Evolutionary conservation across 2,797 vertebrate species (phyloP), one percentile per base, ranked within the genome.

Genomic region (Gymnoscopelus microlampas): DNA sequence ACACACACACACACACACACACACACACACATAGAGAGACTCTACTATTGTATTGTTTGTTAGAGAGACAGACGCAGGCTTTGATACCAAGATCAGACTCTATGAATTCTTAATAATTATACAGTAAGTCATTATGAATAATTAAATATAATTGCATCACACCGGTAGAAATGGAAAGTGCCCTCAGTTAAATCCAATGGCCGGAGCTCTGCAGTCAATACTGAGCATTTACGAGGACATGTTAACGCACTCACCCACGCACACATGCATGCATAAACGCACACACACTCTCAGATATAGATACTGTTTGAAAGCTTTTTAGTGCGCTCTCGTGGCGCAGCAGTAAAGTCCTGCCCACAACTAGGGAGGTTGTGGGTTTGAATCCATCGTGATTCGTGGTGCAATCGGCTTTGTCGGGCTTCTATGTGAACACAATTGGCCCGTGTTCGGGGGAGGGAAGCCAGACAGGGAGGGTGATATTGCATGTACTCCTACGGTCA

Each of bases 191-290:
- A 9, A 59, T 44, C 8, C 39, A 44, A 32, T 4, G 15, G 11
- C 19, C n/a, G 9, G 73, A 61, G 50, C 66, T 53, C 24, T 71
- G 56, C 24, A 54, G 63, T 56, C 62, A 10, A 69, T 49, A 57
- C 23, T 26, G 56, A 67, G 39, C 63, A 23, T 68, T 53, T 80
- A 75, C 60, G 44, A 80, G 78, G 71, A 49, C 73, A 61, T 68
- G 75, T 81, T 65, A 62, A 68, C 53, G 65, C 65, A 62, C 60
- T 69, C 72, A 39, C 53, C 48, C 4, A 39, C 26, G 13, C 5
- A 63, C 24, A 32, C 61, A 44, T 69, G 69, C 44, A 44, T 12
- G 60, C 13, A 9, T 68, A 65, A 53, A 3, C 53, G 59, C 13
- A 59, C 53, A 68, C 13, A 63, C 19, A 47, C 44, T 63, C 35